Evolutionary conservation across 2,797 vertebrate species (phyloP).

Genomic region (Chromis chromis): DNA sequence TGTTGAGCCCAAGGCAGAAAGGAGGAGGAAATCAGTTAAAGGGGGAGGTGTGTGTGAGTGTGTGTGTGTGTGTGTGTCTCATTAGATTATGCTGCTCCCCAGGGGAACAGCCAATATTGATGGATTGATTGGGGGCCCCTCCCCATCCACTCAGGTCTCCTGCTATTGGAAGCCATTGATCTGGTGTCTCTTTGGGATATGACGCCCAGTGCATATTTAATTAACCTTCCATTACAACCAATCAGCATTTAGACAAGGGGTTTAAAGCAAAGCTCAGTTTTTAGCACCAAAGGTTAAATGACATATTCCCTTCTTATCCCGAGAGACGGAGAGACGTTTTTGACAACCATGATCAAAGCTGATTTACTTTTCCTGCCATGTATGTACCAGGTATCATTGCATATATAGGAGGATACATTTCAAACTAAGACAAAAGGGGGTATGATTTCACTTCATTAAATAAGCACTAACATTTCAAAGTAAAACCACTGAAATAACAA

Average conservation of each 20-base stretch:
- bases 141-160: slow-evolving; percentile 66
- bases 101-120: slow-evolving; percentile 77
- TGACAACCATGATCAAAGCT: neutral
- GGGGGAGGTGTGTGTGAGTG: slow-evolving; percentile 53
- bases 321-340: neutral
- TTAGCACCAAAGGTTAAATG: slow-evolving; percentile 53
- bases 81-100: slow-evolving; percentile 80
- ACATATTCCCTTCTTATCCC: slow-evolving; percentile 21
- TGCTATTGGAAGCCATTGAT: slow-evolving; percentile 76
- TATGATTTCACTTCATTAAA: neutral
- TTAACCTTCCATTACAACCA: slow-evolving; percentile 67
- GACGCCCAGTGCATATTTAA: slow-evolving; percentile 77
- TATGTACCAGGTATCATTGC: neutral
- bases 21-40: slow-evolving; percentile 64
- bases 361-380: neutral
- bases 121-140: slow-evolving; percentile 81
- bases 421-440: too few relatives aligned
- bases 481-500: neutral
- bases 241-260: slow-evolving; percentile 46
- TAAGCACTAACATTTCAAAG: neutral
- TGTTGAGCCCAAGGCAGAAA: slow-evolving; percentile 45
- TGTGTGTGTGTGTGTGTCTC: slow-evolving; percentile 59
- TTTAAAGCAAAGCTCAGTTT: slow-evolving; percentile 41
- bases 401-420: too few relatives aligned
- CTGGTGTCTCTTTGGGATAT: slow-evolving; percentile 71